Evolutionary conservation across 2,113 vertebrate genomes (phyloP).

Genomic region (Bettongia penicillata): DNA sequence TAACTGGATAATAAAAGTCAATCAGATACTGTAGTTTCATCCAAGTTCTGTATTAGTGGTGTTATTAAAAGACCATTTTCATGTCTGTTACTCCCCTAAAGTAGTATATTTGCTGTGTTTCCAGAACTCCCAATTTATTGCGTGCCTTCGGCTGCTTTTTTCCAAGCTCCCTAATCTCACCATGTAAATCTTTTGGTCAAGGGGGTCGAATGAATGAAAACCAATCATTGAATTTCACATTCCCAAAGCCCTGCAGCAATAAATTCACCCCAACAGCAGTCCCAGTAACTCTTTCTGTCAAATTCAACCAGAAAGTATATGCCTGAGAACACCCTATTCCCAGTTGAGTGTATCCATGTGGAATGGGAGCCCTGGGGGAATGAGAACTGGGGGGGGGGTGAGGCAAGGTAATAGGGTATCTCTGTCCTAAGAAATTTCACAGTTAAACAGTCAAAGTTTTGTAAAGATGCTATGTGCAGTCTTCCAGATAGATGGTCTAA

Average conservation of each 20-base stretch:
- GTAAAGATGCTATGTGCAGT: not conserved
- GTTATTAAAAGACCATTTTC: not conserved
- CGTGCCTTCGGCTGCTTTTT: conserved; percentile 54
- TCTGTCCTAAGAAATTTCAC: not conserved
- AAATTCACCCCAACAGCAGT: conserved; percentile 60
- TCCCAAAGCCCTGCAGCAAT: conserved; percentile 54
- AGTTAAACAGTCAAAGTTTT: not conserved
- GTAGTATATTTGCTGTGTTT: conserved; percentile 23
- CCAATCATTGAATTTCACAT: conserved; percentile 51
- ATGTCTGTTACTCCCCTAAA: not conserved
- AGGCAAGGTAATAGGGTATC: not conserved
- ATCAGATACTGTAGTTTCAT: not conserved
- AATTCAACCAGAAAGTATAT: conserved; percentile 29
- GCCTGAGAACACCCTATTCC: conserved; percentile 33
- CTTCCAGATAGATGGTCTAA: not conserved
- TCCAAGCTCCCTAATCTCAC: conserved; percentile 40
- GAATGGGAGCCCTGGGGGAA: not conserved
- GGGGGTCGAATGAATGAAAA: conserved; percentile 69
- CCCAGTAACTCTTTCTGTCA: conserved; percentile 59
- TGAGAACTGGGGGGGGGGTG: not conserved
- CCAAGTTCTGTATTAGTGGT: not conserved
- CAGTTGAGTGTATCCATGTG: not conserved
- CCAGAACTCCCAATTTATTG: conserved; percentile 51
- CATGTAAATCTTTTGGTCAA: conserved; percentile 63
- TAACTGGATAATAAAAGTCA: not conserved